A percentile compares a stretch with the other conserved stretches of the same genome.
Conservation (phyloP, 2,888 invertebrate genomes). For the Chloroclysta siterata region DNA sequence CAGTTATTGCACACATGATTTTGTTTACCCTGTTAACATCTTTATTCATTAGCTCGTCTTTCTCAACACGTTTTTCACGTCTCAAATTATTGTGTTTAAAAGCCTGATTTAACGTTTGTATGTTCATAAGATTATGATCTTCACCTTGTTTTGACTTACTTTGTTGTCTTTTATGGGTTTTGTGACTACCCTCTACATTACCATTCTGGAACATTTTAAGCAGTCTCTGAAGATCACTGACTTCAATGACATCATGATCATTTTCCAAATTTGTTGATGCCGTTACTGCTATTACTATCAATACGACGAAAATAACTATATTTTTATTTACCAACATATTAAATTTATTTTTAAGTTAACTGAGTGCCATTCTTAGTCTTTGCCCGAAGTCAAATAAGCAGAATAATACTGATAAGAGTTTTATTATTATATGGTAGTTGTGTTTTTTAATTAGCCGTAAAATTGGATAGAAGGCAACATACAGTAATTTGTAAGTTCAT, state of each 20-base stretch:
- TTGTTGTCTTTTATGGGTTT: conserved; percentile 13
- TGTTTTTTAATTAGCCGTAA: conserved; percentile 26
- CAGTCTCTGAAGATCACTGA: conserved; percentile 15
- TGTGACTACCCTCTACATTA: conserved; percentile 9
- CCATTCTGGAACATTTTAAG: conserved; percentile 7
- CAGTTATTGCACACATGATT: conserved; percentile 20
- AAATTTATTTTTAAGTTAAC: conserved; percentile 2
- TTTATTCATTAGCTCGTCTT: neutral
- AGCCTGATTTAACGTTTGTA: conserved; percentile 33
- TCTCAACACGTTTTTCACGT: conserved; percentile 1
- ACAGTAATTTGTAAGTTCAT: conserved; percentile 7
- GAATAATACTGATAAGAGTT: conserved; percentile 13
- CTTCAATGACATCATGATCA: conserved; percentile 4
- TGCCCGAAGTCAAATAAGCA: conserved; percentile 13
- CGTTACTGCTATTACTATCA: conserved; percentile 4
- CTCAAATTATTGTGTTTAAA: conserved; percentile 34
- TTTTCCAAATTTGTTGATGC: neutral
- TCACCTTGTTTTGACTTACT: conserved; percentile 3
- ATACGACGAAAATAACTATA: conserved; percentile 11
- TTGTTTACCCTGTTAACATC: neutral
- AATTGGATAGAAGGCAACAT: conserved; percentile 22
- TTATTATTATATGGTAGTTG: conserved; percentile 13
- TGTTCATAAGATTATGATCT: conserved; percentile 24
- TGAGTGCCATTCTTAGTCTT: conserved; percentile 6
- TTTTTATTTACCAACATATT: conserved; percentile 14